These are phyloP conservation scores for Leucoptera coffeella DNA, from an alignment of 2,888 invertebrate species.

Conservation along the genomic window DNA sequence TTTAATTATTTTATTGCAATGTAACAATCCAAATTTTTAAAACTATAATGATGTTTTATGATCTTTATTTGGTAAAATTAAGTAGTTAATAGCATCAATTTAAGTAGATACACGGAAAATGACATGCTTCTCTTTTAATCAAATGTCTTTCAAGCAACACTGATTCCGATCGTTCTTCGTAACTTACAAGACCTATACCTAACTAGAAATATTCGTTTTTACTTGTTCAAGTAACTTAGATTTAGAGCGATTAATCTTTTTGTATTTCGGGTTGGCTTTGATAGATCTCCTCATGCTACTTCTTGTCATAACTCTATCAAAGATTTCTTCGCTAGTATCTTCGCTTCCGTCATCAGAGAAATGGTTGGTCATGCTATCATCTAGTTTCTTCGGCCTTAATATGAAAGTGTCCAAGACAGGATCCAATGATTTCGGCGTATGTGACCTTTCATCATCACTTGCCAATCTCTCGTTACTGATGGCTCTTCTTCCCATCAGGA, in stretches of 20 bases:
- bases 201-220: slow-evolving; percentile 36
- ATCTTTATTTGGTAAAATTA: too few species aligned
- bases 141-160: too few species aligned
- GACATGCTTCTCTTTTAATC: too few species aligned
- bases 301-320: slow-evolving; percentile 40
- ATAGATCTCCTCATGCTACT: slow-evolving; percentile 38
- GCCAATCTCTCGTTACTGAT: slow-evolving; percentile 19
- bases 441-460: slow-evolving; percentile 31
- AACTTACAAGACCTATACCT: too few species aligned
- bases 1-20: too few species aligned
- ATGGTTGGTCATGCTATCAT: slow-evolving; percentile 44
- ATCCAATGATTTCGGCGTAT: slow-evolving; percentile 25
- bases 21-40: too few species aligned
- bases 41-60: too few species aligned
- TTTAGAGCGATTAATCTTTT: slow-evolving; percentile 39
- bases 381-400: slow-evolving; percentile 29
- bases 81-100: too few species aligned
- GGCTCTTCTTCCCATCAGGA: not conserved
- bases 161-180: too few species aligned
- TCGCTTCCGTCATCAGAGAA: slow-evolving; percentile 45
- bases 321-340: slow-evolving; percentile 44
- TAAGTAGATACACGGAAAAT: too few species aligned
- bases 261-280: slow-evolving; percentile 46
- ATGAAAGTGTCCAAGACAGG: slow-evolving; percentile 20
- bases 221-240: slow-evolving; percentile 40